phyloP scores from a whole-genome alignment of 2,797 vertebrate species.

The Nannoperca obscura region DNA sequence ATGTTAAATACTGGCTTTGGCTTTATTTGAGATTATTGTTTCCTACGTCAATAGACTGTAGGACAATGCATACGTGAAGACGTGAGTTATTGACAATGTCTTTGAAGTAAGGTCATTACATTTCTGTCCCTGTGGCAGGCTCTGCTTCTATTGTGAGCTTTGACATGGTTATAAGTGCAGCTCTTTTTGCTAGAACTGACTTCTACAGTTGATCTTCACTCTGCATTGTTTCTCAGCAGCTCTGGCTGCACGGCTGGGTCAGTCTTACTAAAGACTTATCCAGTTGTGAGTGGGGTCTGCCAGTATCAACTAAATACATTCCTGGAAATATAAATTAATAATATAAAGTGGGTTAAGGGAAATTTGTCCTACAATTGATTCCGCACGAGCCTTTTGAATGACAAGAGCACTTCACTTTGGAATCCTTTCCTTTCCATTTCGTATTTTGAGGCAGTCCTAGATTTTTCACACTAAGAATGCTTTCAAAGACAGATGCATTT shows the following conservation, averaged over 20 bases:
- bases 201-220: background rate
- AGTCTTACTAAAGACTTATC: constrained; percentile 75
- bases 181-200: constrained; percentile 15
- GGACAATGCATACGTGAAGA: background rate
- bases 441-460: constrained; percentile 21
- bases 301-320: constrained; percentile 76
- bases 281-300: constrained; percentile 68
- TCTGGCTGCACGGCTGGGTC: constrained; percentile 10
- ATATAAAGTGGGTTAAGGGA: constrained; percentile 62
- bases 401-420: constrained; percentile 35
- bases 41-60: background rate
- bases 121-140: constrained; percentile 17
- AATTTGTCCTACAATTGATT: constrained; percentile 58
- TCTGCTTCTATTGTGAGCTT: constrained; percentile 22
- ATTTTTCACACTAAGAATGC: background rate
- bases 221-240: background rate
- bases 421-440: background rate
- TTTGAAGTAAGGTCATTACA: constrained; percentile 24
- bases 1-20: background rate
- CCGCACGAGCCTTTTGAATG: constrained; percentile 48
- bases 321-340: constrained; percentile 70
- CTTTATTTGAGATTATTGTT: constrained; percentile 4
- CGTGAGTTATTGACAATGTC: constrained; percentile 13
- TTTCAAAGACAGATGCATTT: background rate
- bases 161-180: constrained; percentile 42